phyloP scores from a whole-genome alignment of 2,888 invertebrate genomes.

The Sabellastarte sp. region DNA sequence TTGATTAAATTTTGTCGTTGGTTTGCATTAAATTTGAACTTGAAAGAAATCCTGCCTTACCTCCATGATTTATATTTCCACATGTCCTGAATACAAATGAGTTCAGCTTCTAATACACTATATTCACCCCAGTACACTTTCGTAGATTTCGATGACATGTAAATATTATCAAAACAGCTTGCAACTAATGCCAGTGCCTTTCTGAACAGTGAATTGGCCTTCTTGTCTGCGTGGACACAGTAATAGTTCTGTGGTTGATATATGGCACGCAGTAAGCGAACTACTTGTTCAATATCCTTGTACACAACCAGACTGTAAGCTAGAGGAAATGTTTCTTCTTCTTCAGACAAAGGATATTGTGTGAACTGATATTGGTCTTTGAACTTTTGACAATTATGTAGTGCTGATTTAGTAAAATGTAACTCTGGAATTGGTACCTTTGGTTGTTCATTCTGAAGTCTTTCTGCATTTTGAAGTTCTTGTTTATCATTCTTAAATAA shows the following conservation, averaged over 20 bases:
- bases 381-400: not conserved
- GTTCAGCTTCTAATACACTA: slow-evolving; percentile 15
- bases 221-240: slow-evolving; percentile 26
- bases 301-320: slow-evolving; percentile 24
- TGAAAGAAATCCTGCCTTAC: no score
- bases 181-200: slow-evolving; percentile 8
- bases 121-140: slow-evolving; percentile 9
- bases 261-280: slow-evolving; percentile 21
- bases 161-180: slow-evolving; percentile 21
- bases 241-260: slow-evolving; percentile 29
- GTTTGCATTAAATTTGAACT: no score
- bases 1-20: no score
- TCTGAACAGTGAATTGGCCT: slow-evolving; percentile 3
- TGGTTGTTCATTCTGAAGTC: no score
- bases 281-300: slow-evolving; percentile 22
- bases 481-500: no score
- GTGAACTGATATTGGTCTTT: slow-evolving; percentile 4
- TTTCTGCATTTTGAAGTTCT: no score
- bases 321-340: slow-evolving; percentile 22
- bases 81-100: slow-evolving; percentile 15
- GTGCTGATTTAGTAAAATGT: no score
- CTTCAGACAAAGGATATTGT: slow-evolving; percentile 7
- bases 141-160: slow-evolving; percentile 9
- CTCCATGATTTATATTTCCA: slow-evolving; percentile 7
- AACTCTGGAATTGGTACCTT: no score